Conservation (phyloP, 2,888 invertebrate genomes). For the Lithophane semibrunnea region DNA sequence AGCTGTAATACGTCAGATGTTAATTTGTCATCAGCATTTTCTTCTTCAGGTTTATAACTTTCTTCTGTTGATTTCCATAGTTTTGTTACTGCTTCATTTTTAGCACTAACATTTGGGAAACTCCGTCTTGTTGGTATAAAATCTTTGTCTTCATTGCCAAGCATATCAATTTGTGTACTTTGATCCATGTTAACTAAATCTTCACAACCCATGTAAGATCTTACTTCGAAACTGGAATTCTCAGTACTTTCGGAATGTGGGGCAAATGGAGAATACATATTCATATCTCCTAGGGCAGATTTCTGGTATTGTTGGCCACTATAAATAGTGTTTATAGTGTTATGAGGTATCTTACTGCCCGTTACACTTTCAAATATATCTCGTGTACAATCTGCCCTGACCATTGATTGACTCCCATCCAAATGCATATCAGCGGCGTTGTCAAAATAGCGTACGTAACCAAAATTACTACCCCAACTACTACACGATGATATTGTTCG, state of each 20-base stretch:
- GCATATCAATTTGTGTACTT: slow-evolving; percentile 88
- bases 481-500: slow-evolving; percentile 87
- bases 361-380: slow-evolving; percentile 79
- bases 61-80: slow-evolving; percentile 88
- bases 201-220: slow-evolving; percentile 92
- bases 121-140: slow-evolving; percentile 91
- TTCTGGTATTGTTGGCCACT: slow-evolving; percentile 67
- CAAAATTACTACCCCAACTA: slow-evolving; percentile 91
- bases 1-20: slow-evolving; percentile 77
- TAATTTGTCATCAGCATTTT: slow-evolving; percentile 69
- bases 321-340: slow-evolving; percentile 65
- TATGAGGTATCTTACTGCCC: slow-evolving; percentile 62
- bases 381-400: slow-evolving; percentile 84
- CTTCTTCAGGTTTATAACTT: slow-evolving; percentile 74
- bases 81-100: slow-evolving; percentile 79
- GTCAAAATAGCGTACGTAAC: slow-evolving; percentile 92
- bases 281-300: slow-evolving; percentile 66
- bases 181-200: slow-evolving; percentile 92
- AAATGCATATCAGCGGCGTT: slow-evolving; percentile 85
- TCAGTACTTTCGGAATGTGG: slow-evolving; percentile 92
- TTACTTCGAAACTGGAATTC: slow-evolving; percentile 90
- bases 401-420: slow-evolving; percentile 70
- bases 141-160: slow-evolving; percentile 80
- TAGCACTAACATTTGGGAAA: slow-evolving; percentile 92
- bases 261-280: slow-evolving; percentile 71